A percentile compares a stretch with the other conserved stretches of the same genome.
phyloP scores from a whole-genome alignment of 2,797 vertebrate genomes.

The Acanthis flammea region DNA sequence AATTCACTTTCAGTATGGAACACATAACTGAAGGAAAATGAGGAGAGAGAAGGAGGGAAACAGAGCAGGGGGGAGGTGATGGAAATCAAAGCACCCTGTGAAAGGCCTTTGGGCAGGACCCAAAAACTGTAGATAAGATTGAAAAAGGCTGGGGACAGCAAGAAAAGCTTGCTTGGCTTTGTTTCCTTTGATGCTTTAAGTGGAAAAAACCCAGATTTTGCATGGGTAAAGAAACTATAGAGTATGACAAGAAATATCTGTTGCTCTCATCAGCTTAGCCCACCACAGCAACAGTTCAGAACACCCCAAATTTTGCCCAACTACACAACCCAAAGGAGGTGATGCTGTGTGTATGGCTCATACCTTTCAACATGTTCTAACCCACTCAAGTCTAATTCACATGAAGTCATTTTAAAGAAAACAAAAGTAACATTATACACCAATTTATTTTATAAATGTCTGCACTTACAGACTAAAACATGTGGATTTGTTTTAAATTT shows the following conservation, averaged over 20 bases:
- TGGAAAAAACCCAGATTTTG: not conserved
- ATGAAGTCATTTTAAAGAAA: conserved; percentile 37
- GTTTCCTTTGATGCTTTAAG: not conserved
- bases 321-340: not conserved
- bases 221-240: not conserved
- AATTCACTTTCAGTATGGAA: not conserved
- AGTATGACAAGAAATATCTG: not conserved
- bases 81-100: not conserved
- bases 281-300: not conserved
- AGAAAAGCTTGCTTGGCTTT: not conserved
- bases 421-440: conserved; percentile 21
- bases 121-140: not conserved
- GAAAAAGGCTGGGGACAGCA: not conserved
- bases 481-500: conserved; percentile 28
- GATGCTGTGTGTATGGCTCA: not conserved
- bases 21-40: not conserved
- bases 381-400: not conserved
- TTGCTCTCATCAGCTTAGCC: not conserved
- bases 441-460: not conserved
- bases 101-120: not conserved
- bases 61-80: too few relatives aligned
- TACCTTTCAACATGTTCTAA: not conserved
- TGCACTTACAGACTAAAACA: not conserved
- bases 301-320: not conserved
- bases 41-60: not conserved